Base-by-base conservation (phyloP, 2,113 vertebrate species). In the Balaenoptera acutorostrata region DNA sequence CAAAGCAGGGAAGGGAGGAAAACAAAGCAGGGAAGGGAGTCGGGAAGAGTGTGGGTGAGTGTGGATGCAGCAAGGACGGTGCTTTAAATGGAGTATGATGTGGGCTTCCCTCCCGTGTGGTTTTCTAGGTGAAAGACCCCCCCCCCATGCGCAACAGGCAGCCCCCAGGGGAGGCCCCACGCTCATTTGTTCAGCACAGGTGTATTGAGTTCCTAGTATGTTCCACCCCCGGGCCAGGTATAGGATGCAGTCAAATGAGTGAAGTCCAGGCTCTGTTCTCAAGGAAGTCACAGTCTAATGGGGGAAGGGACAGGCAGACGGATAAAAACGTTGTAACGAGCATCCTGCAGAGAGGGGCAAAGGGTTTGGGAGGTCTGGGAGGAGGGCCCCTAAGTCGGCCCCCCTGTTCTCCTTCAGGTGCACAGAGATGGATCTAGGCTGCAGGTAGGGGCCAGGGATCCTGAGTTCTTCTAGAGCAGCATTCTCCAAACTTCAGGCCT, bases 291-390 rank as follows among this genome's bases (percentile, higher is more conserved):
- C 21, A 3, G 27, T 39, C 4, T 4, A 8, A 39, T 3, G 17
- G 41, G 12, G 14, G 29, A 0, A 29, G 1, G 27, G 6, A 8
- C 18, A 3, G 3, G 41, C 1, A 25, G 13, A n/a, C 0, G 3
- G 36, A 39, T 17, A 6, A 23, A 1, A 0, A 11, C 0, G 2
- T 31, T 6, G 6, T 41, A 0, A 33, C 39, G 2, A 1, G 4
- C 18, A 61, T 5, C 63, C 6, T 61, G 17, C 5, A 11, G 18
- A 6, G 27, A 61, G 12, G 20, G 33, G 31, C 4, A 6, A 25
- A 2, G 23, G 17, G 4, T 75, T 7, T n/a, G 2, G 18, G 12
- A 10, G 18, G 82, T 7, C 3, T 6, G 7, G 17, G 41, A 11
- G 3, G 10, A 25, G n/a, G 0, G 10, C 2, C 52, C 20, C 23